A percentile compares a stretch with the other conserved stretches of the same genome.
These are phyloP conservation scores for Leptopilina drosophilae DNA, from an alignment of 2,888 invertebrate species.

Conservation along the genomic window DNA sequence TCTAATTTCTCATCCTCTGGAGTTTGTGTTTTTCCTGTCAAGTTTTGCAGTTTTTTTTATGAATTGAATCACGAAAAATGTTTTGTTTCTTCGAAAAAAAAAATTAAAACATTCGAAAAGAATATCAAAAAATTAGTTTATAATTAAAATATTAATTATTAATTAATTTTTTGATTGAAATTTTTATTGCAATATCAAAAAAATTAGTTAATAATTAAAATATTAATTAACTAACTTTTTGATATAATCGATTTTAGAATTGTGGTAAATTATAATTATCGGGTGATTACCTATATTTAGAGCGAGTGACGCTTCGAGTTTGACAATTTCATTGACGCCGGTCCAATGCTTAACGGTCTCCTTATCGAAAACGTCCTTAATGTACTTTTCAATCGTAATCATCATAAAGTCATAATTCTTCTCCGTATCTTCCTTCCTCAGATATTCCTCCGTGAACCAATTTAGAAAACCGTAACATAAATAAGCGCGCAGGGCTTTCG, in stretches of 20 bases:
- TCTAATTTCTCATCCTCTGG: constrained; percentile 22
- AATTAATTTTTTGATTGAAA: too few relatives aligned
- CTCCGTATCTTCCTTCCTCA: constrained; percentile 45
- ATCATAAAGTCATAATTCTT: constrained; percentile 47
- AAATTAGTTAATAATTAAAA: too few relatives aligned
- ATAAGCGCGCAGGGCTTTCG: constrained; percentile 69
- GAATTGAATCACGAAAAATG: too few relatives aligned
- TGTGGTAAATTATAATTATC: too few relatives aligned
- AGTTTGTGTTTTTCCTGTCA: constrained; percentile 18
- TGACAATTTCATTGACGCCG: constrained; percentile 61
- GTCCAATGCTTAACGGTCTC: constrained; percentile 63
- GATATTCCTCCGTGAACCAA: constrained; percentile 59
- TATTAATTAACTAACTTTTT: too few relatives aligned
- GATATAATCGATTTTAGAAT: too few relatives aligned
- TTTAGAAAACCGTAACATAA: constrained; percentile 67
- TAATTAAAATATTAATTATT: too few relatives aligned
- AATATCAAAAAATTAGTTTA: too few relatives aligned
- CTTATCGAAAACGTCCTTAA: constrained; percentile 63
- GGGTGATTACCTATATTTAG: constrained; percentile 57
- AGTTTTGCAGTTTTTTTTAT: not conserved
- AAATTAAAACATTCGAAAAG: not conserved
- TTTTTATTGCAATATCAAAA: too few relatives aligned
- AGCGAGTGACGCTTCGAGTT: constrained; percentile 62
- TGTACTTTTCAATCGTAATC: constrained; percentile 58
- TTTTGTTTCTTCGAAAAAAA: not conserved